Evolutionary conservation across 2,888 invertebrate genomes (phyloP), one percentile per base, ranked within the genome.

Genomic region (Sthenelais limicola): DNA sequence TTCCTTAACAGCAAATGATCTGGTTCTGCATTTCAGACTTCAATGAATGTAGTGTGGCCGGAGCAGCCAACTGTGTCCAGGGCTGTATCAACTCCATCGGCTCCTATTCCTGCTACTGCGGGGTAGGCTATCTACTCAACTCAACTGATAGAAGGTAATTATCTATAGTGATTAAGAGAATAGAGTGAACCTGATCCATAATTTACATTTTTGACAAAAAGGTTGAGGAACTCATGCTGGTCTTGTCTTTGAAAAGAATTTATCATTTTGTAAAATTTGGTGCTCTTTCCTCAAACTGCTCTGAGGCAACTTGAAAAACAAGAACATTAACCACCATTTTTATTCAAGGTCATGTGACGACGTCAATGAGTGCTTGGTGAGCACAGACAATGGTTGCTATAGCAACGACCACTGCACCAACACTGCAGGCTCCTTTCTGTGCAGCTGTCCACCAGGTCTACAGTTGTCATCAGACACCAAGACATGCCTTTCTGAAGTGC

Each of bases 21-120:
- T 43, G 47, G 12, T n/a, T 43, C n/a, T 43, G n/a, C 47, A n/a
- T n/a, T n/a, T 62, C 52, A 80, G 81, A 81, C 74, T 24, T 76
- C n/a, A 80, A 81, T 68, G 81, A 81, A 58, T 81, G 81, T 70
- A 56, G 71, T 12, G 54, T 68, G 18, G 47, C 73, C 0, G 71
- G 74, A 62, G 56, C 74, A 51, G 81, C 79, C 12, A 77, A 76
- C 0, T 82, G 82, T 73, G 30, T 49, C 1, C 81, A 81, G 68
- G 77, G 78, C 0, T 82, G 82, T 62, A 33, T 21, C 12, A 82
- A 81, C 58, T 74, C 33, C 32, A 77, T 78, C 4, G 82, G 80
- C 15, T 67, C 73, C 15, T 77, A 68, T 72, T 48, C 58, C 2
- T 82, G 82, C 74, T 80, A 74, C 73, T 82, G 82, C 73, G 78